Percentiles rank a stretch among this genome's conserved stretches.
These are phyloP conservation scores for Ips typographus DNA, from an alignment of 1,140 invertebrate species.

Conservation along the genomic window DNA sequence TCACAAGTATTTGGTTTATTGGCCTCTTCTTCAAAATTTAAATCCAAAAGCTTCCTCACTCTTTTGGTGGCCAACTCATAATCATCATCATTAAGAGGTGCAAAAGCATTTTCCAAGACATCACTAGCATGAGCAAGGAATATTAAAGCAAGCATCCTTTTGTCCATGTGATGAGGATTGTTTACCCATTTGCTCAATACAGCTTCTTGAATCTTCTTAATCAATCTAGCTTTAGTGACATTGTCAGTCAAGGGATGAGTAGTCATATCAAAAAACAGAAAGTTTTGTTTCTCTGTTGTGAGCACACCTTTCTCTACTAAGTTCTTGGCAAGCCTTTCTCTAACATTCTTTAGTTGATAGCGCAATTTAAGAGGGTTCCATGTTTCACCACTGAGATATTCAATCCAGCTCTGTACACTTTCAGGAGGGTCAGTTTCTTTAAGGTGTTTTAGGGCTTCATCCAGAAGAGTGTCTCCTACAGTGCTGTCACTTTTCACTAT, in stretches of 20 bases:
- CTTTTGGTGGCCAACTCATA: conserved; percentile 98
- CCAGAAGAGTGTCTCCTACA: conserved; percentile 96
- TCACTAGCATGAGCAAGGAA: conserved; percentile 97
- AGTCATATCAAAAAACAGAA: conserved; percentile 99
- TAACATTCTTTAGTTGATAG: conserved; percentile 98
- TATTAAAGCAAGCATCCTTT: conserved; percentile 87
- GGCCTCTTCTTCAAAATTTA: conserved; percentile 94
- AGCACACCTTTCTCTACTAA: conserved; percentile 99
- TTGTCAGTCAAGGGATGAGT: conserved; percentile 98
- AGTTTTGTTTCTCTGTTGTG: conserved; percentile 99
- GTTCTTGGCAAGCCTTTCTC: conserved; percentile 98
- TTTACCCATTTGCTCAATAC: conserved; percentile 96
- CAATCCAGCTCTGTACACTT: conserved; percentile 98
- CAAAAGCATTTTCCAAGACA: conserved; percentile 99
- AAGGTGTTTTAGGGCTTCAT: conserved; percentile 98
- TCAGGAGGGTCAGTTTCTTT: conserved; percentile 96
- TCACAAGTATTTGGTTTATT: conserved; percentile 86
- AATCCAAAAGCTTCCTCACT: conserved; percentile 90
- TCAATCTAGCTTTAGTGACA: conserved; percentile 92
- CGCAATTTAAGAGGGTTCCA: conserved; percentile 99
- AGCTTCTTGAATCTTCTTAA: conserved; percentile 99
- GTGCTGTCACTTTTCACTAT: conserved; percentile 83
- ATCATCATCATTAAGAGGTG: conserved; percentile 95
- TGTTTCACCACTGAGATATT: conserved; percentile 99
- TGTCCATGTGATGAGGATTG: conserved; percentile 97